phyloP scores from a whole-genome alignment of 2,888 invertebrate species.

The Agrilus mali region DNA sequence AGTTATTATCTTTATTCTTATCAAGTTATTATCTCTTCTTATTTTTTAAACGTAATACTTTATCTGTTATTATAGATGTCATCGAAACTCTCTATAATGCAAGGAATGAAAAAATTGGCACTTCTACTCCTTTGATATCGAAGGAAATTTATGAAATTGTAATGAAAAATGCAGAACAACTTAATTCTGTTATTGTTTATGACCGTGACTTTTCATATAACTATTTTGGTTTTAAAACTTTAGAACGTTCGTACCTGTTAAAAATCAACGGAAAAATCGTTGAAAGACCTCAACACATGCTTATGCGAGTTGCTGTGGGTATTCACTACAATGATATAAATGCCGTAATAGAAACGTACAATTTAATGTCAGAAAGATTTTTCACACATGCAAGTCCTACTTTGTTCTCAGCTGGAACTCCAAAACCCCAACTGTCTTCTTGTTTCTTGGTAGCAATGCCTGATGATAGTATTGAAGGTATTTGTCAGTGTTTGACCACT shows the following conservation, averaged over 20 bases:
- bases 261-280: slow-evolving; percentile 85
- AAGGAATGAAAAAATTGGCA: slow-evolving; percentile 59
- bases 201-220: slow-evolving; percentile 95
- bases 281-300: slow-evolving; percentile 96
- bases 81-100: slow-evolving; percentile 75
- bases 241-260: slow-evolving; percentile 88
- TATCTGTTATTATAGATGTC: slow-evolving; percentile 62
- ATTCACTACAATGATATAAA: slow-evolving; percentile 93
- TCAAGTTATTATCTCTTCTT: too few species aligned
- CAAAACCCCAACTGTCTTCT: slow-evolving; percentile 83
- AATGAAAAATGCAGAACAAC: slow-evolving; percentile 70
- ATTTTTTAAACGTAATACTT: slow-evolving; percentile 74
- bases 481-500: slow-evolving; percentile 80
- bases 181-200: slow-evolving; percentile 93
- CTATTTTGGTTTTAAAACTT: slow-evolving; percentile 98
- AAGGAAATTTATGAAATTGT: slow-evolving; percentile 70
- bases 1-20: too few species aligned
- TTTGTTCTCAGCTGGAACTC: slow-evolving; percentile 88
- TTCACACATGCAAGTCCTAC: slow-evolving; percentile 99
- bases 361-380: slow-evolving; percentile 85
- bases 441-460: slow-evolving; percentile 92
- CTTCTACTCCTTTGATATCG: slow-evolving; percentile 72
- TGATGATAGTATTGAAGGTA: slow-evolving; percentile 91
- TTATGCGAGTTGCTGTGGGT: slow-evolving; percentile 95
- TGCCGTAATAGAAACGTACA: slow-evolving; percentile 88